Evolutionary conservation across 2,797 vertebrate species (phyloP).

Genomic region (Staurois parvus): DNA sequence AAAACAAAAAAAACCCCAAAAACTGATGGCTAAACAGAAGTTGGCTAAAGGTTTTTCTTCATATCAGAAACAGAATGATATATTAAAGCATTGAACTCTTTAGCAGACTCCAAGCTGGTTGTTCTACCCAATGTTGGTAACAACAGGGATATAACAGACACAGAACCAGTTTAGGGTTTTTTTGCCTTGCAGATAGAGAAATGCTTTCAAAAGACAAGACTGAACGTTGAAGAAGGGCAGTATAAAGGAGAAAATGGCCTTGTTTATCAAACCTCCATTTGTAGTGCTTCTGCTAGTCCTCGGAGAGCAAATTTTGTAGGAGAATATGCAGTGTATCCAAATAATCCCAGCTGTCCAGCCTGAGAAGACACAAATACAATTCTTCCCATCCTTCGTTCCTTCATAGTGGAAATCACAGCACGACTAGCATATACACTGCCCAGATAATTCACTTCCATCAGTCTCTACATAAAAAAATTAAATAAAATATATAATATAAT

Average conservation of each 20-base stretch:
- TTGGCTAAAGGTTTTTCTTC: no score
- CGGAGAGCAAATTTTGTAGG: conserved; percentile 94
- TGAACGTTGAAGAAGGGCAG: neutral
- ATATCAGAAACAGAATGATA: no score
- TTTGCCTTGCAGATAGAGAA: no score
- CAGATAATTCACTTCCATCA: conserved; percentile 97
- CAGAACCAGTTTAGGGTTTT: no score
- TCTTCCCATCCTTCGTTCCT: conserved; percentile 93
- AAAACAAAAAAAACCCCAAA: no score
- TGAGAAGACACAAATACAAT: conserved; percentile 97
- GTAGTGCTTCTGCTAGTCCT: conserved; percentile 93
- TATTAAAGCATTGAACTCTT: no score
- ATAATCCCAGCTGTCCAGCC: conserved; percentile 92
- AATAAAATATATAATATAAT: neutral
- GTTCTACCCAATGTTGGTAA: no score
- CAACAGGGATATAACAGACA: no score
- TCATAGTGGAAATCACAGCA: conserved; percentile 95
- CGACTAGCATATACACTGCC: conserved; percentile 95
- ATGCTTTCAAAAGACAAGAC: neutral
- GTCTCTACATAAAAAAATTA: conserved; percentile 76
- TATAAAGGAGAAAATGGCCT: neutral
- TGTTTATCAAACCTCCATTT: conserved; percentile 89
- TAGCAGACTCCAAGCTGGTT: no score
- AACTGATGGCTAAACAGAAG: no score
- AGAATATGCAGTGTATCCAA: conserved; percentile 94